These are phyloP conservation scores for Malaclemys terrapin DNA, from an alignment of 2,113 vertebrate genomes.

Conservation along the genomic window DNA sequence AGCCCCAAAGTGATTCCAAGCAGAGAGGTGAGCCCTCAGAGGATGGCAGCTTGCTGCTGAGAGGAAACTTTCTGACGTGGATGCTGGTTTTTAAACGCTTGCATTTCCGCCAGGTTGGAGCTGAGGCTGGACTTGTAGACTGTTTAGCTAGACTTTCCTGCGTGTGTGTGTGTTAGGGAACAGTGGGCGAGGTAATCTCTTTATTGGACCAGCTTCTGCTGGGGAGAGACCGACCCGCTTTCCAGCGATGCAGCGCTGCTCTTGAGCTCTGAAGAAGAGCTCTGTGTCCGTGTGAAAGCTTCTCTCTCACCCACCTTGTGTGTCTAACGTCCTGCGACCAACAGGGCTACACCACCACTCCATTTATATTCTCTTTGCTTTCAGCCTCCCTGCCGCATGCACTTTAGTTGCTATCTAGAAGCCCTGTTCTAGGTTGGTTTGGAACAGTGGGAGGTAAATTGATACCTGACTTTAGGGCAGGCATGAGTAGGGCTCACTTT, in stretches of 20 bases:
- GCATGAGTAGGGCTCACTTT: rapidly evolving
- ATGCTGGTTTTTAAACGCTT: slow-evolving; percentile 1
- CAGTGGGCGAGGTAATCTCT: not conserved
- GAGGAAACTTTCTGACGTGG: slow-evolving; percentile 7
- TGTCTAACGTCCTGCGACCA: no score
- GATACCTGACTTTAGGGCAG: not conserved
- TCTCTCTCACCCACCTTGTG: not conserved
- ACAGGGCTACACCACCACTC: no score
- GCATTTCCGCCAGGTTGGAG: slow-evolving; percentile 30
- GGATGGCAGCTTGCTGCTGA: not conserved
- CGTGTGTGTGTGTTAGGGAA: not conserved
- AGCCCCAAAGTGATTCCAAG: not conserved
- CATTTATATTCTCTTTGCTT: slow-evolving; percentile 1
- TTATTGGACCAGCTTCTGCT: not conserved
- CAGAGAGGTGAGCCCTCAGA: not conserved
- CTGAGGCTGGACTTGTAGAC: slow-evolving; percentile 33
- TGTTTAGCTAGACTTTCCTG: slow-evolving; percentile 52
- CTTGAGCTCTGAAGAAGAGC: not conserved
- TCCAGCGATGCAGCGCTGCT: not conserved
- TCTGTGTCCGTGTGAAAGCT: not conserved
- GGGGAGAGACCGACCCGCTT: not conserved
- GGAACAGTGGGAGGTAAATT: not conserved
- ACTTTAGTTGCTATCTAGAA: not conserved
- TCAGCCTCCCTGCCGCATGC: slow-evolving; percentile 59
- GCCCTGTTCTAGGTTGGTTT: not conserved